Base-by-base conservation (phyloP, 1,140 invertebrate species). In the Drosophila pseudoobscura region DNA sequence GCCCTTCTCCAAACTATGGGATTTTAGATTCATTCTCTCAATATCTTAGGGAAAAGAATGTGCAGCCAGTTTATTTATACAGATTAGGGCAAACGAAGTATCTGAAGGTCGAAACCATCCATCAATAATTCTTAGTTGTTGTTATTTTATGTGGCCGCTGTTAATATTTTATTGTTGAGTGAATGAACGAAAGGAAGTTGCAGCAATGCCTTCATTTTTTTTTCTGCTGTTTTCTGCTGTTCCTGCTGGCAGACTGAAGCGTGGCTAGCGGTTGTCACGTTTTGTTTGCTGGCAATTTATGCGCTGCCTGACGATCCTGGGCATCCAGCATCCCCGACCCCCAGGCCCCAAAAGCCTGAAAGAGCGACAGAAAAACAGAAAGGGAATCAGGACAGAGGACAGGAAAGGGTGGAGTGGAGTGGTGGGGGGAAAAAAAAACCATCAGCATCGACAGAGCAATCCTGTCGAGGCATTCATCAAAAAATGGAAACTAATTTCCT, bases 401-500 rank as follows among this genome's bases (percentile, higher is more conserved):
- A 68, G 24, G 24, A 17, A 22, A 51, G 5, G 24, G 24, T 24
- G 24, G 24, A 26, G 24, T 26, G 43, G 31, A 55, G 29, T 31
- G 44, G 22, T 51, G 55, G 43, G 8, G 55, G 41, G 15, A 24
- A 53, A 49, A 53, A 64, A 75, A 89, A 68, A 69, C 74, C 66
- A 55, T 49, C 70, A 62, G 78, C 75, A 65, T 63, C 73, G 51
- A 45, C 66, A 68, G 63, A 80, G 88, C 88, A 90, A 90, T 90
- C 82, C 87, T 90, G 87, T 90, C 87, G 87, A 90, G 87, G 87
- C 87, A 90, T 90, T 90, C 87, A 90, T 90, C 87, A 90, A 90
- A 90, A 90, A 90, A 90, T 90, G 87, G 87, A 90, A 90, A 90
- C 87, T 90, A 90, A 90, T 90, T 90, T 90, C 87, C 87, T 90